Evolutionary conservation across 2,113 vertebrate genomes (phyloP).

Genomic region (Tretioscincus oriximinensis): DNA sequence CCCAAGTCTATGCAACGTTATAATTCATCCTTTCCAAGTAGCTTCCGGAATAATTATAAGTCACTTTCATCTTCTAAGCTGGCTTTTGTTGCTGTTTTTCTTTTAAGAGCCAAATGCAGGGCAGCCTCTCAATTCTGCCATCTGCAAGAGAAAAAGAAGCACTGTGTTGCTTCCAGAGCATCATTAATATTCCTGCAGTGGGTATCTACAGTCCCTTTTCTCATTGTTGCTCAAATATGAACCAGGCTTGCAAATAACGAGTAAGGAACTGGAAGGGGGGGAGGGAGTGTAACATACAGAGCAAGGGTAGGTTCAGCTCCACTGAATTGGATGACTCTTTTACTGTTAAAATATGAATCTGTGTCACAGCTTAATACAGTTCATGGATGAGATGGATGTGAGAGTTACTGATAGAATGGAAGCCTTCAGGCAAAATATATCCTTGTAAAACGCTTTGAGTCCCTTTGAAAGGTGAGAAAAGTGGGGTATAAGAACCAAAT

Average conservation of each 20-base stretch:
- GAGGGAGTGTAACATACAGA: background rate
- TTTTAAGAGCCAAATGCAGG: background rate
- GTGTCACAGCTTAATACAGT: background rate
- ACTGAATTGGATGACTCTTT: background rate
- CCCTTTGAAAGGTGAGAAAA: no score
- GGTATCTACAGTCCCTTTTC: background rate
- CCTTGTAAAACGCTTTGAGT: background rate
- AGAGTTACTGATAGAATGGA: background rate
- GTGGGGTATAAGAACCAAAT: no score
- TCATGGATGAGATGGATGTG: background rate
- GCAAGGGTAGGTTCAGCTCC: background rate
- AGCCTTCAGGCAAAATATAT: background rate
- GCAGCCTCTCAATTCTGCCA: background rate
- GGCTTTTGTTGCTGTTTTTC: background rate
- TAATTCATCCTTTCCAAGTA: rapidly evolving
- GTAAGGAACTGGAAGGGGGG: background rate
- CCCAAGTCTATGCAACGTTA: background rate
- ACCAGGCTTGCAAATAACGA: background rate
- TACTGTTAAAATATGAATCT: background rate
- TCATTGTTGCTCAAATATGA: background rate
- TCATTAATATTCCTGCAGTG: conserved; percentile 19
- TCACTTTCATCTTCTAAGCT: background rate
- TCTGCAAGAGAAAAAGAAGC: background rate
- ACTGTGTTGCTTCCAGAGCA: conserved; percentile 2
- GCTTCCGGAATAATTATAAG: conserved; percentile 8